These are phyloP conservation scores for Malthinus seriepunctatus DNA, from an alignment of 2,888 invertebrate species.

Conservation along the genomic window DNA sequence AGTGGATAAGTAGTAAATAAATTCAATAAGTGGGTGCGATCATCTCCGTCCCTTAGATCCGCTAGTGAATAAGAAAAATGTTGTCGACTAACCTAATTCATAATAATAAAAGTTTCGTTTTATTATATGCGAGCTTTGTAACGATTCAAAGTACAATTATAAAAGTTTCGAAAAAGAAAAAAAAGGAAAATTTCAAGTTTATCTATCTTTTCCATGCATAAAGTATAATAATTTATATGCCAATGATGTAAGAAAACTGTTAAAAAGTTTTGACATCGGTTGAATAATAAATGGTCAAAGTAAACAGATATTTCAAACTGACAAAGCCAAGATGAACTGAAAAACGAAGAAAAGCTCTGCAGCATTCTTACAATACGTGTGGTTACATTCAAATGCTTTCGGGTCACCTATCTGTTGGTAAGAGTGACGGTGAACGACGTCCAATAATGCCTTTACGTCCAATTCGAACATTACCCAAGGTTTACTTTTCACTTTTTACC, in stretches of 20 bases:
- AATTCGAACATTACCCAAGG: constrained; percentile 9
- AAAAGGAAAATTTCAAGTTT: constrained; percentile 4
- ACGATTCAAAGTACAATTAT: too few species aligned
- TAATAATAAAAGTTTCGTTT: too few species aligned
- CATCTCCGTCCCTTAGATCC: too few species aligned
- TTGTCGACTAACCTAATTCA: too few species aligned
- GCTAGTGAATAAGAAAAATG: too few species aligned
- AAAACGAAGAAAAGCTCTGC: constrained; percentile 25
- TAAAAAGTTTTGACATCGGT: constrained; percentile 22
- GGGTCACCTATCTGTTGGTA: constrained; percentile 33
- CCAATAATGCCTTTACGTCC: constrained; percentile 33
- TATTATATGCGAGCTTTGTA: too few species aligned
- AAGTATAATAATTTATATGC: constrained; percentile 4
- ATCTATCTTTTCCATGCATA: background rate
- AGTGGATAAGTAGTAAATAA: too few species aligned
- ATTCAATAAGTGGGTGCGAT: too few species aligned
- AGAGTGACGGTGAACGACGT: constrained; percentile 33
- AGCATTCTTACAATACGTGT: constrained; percentile 14
- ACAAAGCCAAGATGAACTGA: constrained; percentile 13
- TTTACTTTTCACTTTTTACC: constrained; percentile 22
- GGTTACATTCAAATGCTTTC: constrained; percentile 32
- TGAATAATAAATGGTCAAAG: constrained; percentile 26
- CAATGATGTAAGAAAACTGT: constrained; percentile 10
- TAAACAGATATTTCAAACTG: constrained; percentile 25
- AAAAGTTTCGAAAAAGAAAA: background rate